Evolutionary conservation across 2,113 vertebrate genomes (phyloP).

Genomic region (Hassar affinis): DNA sequence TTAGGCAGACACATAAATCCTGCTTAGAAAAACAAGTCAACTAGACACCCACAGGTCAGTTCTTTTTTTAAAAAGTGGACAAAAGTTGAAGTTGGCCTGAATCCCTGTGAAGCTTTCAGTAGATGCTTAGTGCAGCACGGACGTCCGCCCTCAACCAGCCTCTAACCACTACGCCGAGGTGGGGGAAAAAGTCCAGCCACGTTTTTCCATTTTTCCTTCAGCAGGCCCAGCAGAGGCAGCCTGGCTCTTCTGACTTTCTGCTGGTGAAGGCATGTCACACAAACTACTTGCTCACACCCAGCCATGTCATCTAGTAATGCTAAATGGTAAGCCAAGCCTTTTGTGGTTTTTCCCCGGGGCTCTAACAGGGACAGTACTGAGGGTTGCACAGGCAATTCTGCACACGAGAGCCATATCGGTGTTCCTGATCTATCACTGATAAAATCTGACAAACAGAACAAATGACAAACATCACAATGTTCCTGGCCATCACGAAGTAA

Average conservation of each 20-base stretch:
- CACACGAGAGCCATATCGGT: conserved; percentile 35
- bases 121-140: conserved; percentile 56
- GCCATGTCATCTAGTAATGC: conserved; percentile 64
- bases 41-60: conserved; percentile 24
- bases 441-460: conserved; percentile 37
- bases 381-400: conserved; percentile 2
- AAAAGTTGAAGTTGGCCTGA: conserved; percentile 29
- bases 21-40: conserved; percentile 34
- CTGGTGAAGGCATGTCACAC: conserved; percentile 65
- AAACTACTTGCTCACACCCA: conserved; percentile 69
- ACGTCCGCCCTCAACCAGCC: conserved; percentile 61
- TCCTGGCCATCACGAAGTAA: conserved; percentile 46
- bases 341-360: conserved; percentile 38
- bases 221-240: conserved; percentile 50
- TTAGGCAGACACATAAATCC: conserved; percentile 48
- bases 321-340: conserved; percentile 57
- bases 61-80: conserved; percentile 8
- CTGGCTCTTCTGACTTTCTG: conserved; percentile 62
- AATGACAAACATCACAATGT: conserved; percentile 59
- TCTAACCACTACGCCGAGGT: conserved; percentile 60
- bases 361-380: conserved; percentile 31
- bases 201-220: conserved; percentile 69
- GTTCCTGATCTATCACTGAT: conserved; percentile 61
- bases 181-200: conserved; percentile 59
- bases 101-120: conserved; percentile 29